phyloP scores from a whole-genome alignment of 2,113 vertebrate species.

The Lampris incognitus region DNA sequence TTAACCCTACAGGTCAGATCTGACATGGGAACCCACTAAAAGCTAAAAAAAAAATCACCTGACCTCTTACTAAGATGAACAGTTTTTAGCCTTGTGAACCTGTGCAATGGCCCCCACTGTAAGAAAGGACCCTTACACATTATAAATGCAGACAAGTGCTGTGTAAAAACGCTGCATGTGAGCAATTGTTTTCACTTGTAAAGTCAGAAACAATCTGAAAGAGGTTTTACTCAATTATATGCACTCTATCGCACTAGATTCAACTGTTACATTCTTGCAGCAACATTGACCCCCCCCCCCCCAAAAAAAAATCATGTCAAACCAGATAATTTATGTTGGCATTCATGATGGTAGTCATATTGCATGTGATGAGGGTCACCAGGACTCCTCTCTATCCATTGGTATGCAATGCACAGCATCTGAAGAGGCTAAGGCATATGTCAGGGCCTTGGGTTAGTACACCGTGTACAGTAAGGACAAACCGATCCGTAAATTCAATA shows the following conservation, averaged over 20 bases:
- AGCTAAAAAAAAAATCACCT: slow-evolving; percentile 52
- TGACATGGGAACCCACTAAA: slow-evolving; percentile 46
- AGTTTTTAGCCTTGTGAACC: slow-evolving; percentile 36
- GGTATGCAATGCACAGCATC: background rate
- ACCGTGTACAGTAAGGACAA: slow-evolving; percentile 43
- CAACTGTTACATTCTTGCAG: background rate
- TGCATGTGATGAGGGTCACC: background rate
- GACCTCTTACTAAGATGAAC: slow-evolving; percentile 62
- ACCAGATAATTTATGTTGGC: background rate
- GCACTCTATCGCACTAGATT: background rate
- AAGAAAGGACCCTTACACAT: background rate
- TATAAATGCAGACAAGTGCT: too few relatives aligned
- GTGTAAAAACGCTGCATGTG: too few relatives aligned
- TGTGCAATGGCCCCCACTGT: slow-evolving; percentile 7
- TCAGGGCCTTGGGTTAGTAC: slow-evolving; percentile 12
- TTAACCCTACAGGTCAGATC: slow-evolving; percentile 64
- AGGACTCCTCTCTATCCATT: background rate
- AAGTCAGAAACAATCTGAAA: too few relatives aligned
- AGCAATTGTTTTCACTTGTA: too few relatives aligned
- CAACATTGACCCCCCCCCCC: background rate
- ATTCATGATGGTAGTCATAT: background rate
- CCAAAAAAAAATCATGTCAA: background rate
- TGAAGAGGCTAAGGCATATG: slow-evolving; percentile 17
- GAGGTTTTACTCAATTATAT: background rate
- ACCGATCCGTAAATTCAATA: slow-evolving; percentile 19